phyloP scores from a whole-genome alignment of 2,797 vertebrate genomes.

The Protosalanx chinensis region DNA sequence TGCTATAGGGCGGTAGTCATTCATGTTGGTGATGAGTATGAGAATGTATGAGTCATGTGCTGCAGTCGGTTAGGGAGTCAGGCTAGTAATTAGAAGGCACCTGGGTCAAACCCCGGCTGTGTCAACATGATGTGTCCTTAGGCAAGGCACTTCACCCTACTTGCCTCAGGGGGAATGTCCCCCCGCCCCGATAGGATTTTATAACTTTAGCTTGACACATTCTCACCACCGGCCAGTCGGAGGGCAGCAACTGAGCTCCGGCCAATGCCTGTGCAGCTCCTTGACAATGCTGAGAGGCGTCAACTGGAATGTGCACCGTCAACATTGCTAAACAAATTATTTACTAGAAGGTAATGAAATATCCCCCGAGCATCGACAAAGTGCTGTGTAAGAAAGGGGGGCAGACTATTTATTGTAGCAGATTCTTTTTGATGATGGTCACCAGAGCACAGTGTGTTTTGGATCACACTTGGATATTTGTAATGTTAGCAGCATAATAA shows the following conservation, averaged over 20 bases:
- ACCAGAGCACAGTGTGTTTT: slow-evolving; percentile 36
- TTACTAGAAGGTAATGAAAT: slow-evolving; percentile 59
- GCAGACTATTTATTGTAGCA: slow-evolving; percentile 41
- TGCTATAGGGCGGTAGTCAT: too few relatives aligned
- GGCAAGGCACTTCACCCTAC: too few relatives aligned
- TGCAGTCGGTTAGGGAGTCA: too few relatives aligned
- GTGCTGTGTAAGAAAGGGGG: slow-evolving; percentile 33
- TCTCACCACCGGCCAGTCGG: slow-evolving; percentile 1
- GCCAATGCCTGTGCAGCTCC: slow-evolving; percentile 38
- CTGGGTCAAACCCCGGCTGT: too few relatives aligned
- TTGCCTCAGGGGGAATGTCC: too few relatives aligned
- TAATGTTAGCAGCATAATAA: slow-evolving; percentile 19
- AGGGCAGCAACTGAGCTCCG: slow-evolving; percentile 26
- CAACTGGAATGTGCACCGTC: slow-evolving; percentile 48
- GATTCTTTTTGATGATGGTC: slow-evolving; percentile 26
- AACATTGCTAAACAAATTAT: slow-evolving; percentile 54
- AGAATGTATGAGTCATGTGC: too few relatives aligned
- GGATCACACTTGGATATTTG: slow-evolving; percentile 37
- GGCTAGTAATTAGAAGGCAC: too few relatives aligned
- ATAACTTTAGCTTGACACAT: background rate
- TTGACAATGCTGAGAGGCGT: slow-evolving; percentile 35
- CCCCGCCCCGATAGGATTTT: background rate
- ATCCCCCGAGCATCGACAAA: slow-evolving; percentile 23
- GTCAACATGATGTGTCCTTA: too few relatives aligned
- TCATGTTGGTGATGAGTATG: too few relatives aligned